Evolutionary conservation across 2,797 vertebrate species (phyloP).

Genomic region (Florisuga fusca): DNA sequence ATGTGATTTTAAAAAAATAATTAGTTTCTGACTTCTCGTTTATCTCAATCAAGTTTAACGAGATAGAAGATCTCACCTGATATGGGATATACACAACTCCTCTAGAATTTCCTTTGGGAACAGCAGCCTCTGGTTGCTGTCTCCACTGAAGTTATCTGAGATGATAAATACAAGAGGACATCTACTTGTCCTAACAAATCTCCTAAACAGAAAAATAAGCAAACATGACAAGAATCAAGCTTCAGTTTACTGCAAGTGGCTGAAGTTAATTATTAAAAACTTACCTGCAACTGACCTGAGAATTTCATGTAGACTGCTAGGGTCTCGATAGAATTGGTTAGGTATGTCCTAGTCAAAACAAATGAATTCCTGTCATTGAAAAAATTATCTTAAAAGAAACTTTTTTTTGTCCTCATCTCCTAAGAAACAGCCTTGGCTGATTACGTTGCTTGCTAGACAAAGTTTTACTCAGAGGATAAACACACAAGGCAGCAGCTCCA

Average conservation of each 20-base stretch:
- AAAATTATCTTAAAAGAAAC: background rate
- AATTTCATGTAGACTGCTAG: slow-evolving; percentile 86
- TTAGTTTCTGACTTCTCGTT: slow-evolving; percentile 24
- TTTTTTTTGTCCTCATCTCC: background rate
- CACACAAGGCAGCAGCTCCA: background rate
- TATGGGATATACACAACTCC: slow-evolving; percentile 84
- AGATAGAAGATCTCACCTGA: slow-evolving; percentile 81
- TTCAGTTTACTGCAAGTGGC: background rate
- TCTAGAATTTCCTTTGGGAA: slow-evolving; percentile 89
- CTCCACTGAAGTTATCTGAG: slow-evolving; percentile 89
- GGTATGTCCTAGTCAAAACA: slow-evolving; percentile 89
- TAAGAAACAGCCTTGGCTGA: background rate
- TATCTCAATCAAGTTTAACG: background rate
- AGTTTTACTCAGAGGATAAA: background rate
- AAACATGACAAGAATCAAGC: background rate
- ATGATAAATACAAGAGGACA: slow-evolving; percentile 91
- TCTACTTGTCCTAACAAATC: slow-evolving; percentile 83
- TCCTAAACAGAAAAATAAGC: slow-evolving; percentile 76
- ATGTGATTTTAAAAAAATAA: slow-evolving; percentile 20
- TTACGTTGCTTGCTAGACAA: background rate
- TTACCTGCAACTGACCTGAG: slow-evolving; percentile 85
- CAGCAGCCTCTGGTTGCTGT: slow-evolving; percentile 85
- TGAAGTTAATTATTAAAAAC: background rate
- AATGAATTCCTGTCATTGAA: slow-evolving; percentile 8
- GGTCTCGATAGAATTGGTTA: slow-evolving; percentile 94